Percentiles rank a stretch among this genome's conserved stretches.
Conservation (phyloP, 2,113 vertebrate species). For the Halcyon senegalensis region DNA sequence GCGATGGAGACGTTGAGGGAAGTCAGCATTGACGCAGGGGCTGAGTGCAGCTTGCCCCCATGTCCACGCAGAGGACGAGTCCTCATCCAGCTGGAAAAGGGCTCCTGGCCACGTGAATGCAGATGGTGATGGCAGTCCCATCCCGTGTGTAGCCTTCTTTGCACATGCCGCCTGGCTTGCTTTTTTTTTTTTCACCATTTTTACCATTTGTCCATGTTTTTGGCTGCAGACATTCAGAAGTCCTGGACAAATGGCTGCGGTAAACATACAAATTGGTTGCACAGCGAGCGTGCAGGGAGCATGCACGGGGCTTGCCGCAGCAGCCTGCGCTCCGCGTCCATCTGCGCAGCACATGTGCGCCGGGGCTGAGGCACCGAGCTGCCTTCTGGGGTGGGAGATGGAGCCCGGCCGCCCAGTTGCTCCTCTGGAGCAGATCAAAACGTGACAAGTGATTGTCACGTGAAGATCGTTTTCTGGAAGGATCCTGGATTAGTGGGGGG, state of each 20-base stretch:
- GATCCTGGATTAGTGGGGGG: not conserved
- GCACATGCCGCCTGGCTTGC: not conserved
- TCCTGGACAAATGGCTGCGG: conserved; percentile 30
- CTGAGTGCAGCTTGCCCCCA: not conserved
- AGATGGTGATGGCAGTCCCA: not conserved
- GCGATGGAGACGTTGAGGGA: not conserved
- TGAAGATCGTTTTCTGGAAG: not conserved
- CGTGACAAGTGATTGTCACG: not conserved
- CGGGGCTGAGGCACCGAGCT: not conserved
- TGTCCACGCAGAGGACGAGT: accelerated
- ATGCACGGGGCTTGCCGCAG: not conserved
- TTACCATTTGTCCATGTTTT: not conserved
- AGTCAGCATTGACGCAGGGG: not conserved
- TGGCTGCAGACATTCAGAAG: conserved; percentile 23
- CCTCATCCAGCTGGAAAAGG: not conserved
- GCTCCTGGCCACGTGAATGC: accelerated
- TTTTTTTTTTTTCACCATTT: not conserved
- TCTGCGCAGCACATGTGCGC: conserved; percentile 52
- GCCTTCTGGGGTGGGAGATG: not conserved
- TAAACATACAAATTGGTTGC: conserved; percentile 31
- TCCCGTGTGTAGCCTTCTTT: not conserved
- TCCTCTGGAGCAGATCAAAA: conserved; percentile 21
- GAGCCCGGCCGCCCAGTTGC: not conserved
- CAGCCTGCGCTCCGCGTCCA: not conserved
- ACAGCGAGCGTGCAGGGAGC: not conserved